Evolutionary conservation across 2,888 invertebrate genomes (phyloP).

Genomic region (Notocelia uddmanniana): DNA sequence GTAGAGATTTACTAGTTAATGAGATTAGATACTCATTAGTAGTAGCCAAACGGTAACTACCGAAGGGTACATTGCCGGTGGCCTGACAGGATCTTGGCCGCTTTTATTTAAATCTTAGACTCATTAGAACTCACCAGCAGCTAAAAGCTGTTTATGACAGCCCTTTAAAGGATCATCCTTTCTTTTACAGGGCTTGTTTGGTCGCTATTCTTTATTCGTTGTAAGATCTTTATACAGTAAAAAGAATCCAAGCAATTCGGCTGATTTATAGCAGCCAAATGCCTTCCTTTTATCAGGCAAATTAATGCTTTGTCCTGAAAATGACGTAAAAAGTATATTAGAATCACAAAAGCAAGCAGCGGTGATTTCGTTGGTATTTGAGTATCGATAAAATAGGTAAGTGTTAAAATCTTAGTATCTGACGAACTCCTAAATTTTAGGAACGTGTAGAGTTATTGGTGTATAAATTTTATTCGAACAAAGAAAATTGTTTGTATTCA

Average conservation of each 20-base stretch:
- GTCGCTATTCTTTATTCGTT: neutral
- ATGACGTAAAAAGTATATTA: slow-evolving; percentile 13
- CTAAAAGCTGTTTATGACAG: neutral
- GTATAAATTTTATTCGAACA: neutral
- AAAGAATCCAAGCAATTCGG: neutral
- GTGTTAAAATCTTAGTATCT: slow-evolving; percentile 16
- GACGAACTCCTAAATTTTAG: neutral
- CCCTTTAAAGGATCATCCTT: neutral
- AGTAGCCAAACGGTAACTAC: too few species aligned
- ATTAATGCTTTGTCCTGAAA: slow-evolving; percentile 1
- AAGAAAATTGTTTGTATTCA: neutral
- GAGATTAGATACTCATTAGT: too few species aligned
- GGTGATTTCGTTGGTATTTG: neutral
- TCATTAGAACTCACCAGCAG: neutral
- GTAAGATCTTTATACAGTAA: neutral
- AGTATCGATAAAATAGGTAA: slow-evolving; percentile 23
- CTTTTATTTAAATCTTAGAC: neutral
- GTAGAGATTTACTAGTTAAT: too few species aligned
- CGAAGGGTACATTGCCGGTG: too few species aligned
- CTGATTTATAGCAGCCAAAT: slow-evolving; percentile 11
- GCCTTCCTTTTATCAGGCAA: neutral
- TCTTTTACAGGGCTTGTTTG: neutral
- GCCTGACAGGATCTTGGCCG: too few species aligned
- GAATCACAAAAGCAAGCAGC: slow-evolving; percentile 20
- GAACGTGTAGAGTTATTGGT: neutral